phyloP scores from a whole-genome alignment of 1,140 invertebrate species.

The Phymorhynchus buccinoides region DNA sequence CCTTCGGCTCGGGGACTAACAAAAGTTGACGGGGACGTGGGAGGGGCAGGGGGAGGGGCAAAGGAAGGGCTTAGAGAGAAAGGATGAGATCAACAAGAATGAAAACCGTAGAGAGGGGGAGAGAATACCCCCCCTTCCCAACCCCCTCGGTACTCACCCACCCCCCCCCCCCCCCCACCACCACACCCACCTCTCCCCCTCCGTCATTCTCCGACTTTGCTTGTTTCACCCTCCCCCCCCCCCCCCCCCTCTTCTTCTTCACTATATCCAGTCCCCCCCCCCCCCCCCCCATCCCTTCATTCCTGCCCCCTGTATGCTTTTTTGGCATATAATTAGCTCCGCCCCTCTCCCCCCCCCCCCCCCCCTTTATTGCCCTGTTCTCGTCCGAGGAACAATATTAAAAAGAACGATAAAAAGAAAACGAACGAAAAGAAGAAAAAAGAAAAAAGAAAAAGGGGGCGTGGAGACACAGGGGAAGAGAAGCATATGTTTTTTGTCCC shows the following conservation, averaged over 20 bases:
- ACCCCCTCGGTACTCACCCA: neutral
- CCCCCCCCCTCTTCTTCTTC: neutral
- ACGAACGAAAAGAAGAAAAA: neutral
- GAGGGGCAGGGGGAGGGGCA: no score
- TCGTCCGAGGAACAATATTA: no score
- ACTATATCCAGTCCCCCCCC: no score
- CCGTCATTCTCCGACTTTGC: no score
- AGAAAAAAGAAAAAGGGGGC: neutral
- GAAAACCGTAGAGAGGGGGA: neutral
- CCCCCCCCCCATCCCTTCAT: no score
- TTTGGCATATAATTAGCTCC: no score
- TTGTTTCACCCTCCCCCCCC: neutral
- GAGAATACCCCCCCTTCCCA: neutral
- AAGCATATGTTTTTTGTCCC: no score
- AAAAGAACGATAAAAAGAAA: neutral
- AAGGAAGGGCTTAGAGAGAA: neutral
- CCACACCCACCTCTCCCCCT: neutral
- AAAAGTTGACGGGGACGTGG: no score
- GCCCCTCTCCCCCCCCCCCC: no score
- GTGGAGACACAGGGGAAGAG: neutral
- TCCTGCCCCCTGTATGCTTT: no score
- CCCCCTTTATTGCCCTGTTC: no score
- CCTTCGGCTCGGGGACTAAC: no score
- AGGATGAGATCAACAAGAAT: neutral
- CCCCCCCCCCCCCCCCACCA: neutral